Base-by-base conservation (phyloP, 2,797 vertebrate species). In the Pangasius larnaudii region DNA sequence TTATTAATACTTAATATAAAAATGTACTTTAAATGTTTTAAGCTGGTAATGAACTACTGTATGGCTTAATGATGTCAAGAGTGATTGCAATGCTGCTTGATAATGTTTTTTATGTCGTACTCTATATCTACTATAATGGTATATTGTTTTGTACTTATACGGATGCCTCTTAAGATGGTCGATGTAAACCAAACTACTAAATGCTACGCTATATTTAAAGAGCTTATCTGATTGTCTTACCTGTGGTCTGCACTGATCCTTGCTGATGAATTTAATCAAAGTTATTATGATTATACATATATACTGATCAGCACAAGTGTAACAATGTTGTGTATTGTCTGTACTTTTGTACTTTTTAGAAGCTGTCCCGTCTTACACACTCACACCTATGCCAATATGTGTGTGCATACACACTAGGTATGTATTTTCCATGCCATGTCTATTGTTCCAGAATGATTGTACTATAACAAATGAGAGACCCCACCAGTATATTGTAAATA, bases 61-160 rank as follows among this genome's bases (percentile, higher is more conserved):
- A 90, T 91, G 69, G 87, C 75, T 86, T 91, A 88, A 91, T 86
- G 87, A 90, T 91, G 85, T 90, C 89, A 90, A 72, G 86, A 91
- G 87, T 85, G 77, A 79, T 42, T 86, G 85, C 24, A 79, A 53
- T 86, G 75, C 85, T 86, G 85, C 85, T 86, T 86, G 75, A 67
- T 63, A 49, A 86, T 67, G 49, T 85, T 85, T 91, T 77, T 72
- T 39, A 85, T 90, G 86, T 89, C 53, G 27, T 65, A 74, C 74
- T 84, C 30, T 87, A 24, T 82, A 58, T 82, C 58, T 63, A 82
- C 58, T 82, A 42, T 82, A 63, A 42, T 63, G 79, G 79, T 84
- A 49, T 77, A 39, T 69, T 80, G 58, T 88, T 78, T 30, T 63
- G 74, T 39, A 42, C 42, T 86, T 88, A 80, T 78, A 87, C 36